A percentile compares a stretch with the other conserved stretches of the same genome.
These are phyloP conservation scores for Sisyra terminalis DNA, from an alignment of 2,888 invertebrate genomes.

Conservation along the genomic window DNA sequence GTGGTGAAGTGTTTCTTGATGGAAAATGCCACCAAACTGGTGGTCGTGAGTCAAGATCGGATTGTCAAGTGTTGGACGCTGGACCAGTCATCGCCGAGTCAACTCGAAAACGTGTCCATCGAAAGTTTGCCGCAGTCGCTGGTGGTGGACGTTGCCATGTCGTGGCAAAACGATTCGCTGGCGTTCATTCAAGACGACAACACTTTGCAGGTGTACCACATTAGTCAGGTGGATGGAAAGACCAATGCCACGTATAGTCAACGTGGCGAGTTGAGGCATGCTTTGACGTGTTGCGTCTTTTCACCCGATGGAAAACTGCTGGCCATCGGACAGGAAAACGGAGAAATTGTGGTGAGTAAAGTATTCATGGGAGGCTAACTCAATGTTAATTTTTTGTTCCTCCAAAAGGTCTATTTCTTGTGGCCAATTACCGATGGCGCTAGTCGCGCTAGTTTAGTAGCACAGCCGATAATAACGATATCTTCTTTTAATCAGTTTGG, in stretches of 20 bases:
- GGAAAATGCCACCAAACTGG: constrained; percentile 6
- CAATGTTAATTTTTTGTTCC: no score
- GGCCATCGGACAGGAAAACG: constrained; percentile 44
- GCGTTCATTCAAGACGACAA: constrained; percentile 15
- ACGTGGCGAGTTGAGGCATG: constrained; percentile 10
- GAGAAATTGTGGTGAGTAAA: constrained; percentile 39
- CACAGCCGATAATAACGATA: no score
- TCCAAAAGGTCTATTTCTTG: no score
- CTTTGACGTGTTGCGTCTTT: constrained; percentile 17
- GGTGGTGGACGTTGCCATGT: constrained; percentile 13
- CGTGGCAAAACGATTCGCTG: constrained; percentile 12
- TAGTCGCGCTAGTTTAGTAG: no score
- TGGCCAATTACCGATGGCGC: no score
- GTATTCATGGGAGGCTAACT: no score
- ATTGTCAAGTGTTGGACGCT: constrained; percentile 4
- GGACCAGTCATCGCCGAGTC: background rate
- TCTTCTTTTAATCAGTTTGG: no score
- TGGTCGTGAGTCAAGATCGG: constrained; percentile 10
- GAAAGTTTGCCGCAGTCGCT: constrained; percentile 8
- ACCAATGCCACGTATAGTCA: constrained; percentile 6
- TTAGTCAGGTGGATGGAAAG: background rate
- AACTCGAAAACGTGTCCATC: background rate
- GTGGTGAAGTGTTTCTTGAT: constrained; percentile 10
- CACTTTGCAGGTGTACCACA: constrained; percentile 14
- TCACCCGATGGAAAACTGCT: constrained; percentile 39